Evolutionary conservation across 2,797 vertebrate species (phyloP).

Genomic region (Lacerta agilis): DNA sequence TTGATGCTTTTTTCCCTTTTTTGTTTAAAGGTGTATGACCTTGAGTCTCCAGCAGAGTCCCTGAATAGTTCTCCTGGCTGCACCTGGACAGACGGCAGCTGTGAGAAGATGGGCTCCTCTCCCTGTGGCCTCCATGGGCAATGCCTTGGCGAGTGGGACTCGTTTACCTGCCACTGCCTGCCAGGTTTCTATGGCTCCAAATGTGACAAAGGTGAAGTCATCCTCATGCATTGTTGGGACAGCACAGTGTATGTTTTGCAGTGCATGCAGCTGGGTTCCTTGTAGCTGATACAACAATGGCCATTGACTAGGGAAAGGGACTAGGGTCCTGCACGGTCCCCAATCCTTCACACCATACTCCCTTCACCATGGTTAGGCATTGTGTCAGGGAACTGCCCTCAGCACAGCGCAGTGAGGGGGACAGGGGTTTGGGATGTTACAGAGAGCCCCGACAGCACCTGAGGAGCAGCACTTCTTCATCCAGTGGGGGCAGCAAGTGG

Average conservation of each 20-base stretch:
- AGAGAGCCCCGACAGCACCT: too few species aligned
- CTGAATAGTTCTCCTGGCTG: constrained; percentile 87
- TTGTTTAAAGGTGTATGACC: constrained; percentile 84
- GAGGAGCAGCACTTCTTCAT: too few species aligned
- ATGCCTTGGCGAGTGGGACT: constrained; percentile 87
- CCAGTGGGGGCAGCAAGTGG: too few species aligned
- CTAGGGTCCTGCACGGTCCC: neutral
- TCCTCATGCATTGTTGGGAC: neutral
- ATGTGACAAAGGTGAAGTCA: constrained; percentile 83
- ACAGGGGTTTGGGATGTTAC: too few species aligned
- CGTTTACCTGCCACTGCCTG: constrained; percentile 87
- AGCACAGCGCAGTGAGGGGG: too few species aligned
- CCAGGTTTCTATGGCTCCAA: constrained; percentile 83
- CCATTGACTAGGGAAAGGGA: neutral
- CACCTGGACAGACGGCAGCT: constrained; percentile 84
- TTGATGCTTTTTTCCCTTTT: neutral
- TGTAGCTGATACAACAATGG: neutral
- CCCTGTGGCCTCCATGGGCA: constrained; percentile 84
- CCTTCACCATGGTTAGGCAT: neutral
- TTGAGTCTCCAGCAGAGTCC: constrained; percentile 86
- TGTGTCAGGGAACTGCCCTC: too few species aligned
- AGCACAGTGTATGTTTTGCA: neutral
- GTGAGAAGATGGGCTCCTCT: constrained; percentile 85
- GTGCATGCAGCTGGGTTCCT: neutral
- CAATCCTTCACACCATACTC: neutral